These are phyloP conservation scores for Apotomis capreana DNA, from an alignment of 2,888 invertebrate species.

Conservation along the genomic window DNA sequence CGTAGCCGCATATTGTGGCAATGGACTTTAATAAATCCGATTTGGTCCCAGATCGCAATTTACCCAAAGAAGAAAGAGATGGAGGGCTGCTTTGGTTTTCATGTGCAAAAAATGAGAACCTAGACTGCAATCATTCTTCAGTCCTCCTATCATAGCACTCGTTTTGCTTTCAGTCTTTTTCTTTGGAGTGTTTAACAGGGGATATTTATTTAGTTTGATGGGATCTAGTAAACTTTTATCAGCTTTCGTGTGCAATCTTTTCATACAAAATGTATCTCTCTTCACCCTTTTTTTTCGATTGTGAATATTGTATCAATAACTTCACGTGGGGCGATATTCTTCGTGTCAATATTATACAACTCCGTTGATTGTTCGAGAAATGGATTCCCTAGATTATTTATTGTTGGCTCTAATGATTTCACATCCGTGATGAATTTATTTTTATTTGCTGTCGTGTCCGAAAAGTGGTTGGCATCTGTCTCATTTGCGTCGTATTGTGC, in stretches of 20 bases:
- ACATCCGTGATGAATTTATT: neutral
- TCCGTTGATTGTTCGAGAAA: neutral
- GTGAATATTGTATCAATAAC: no score
- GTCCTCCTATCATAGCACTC: no score
- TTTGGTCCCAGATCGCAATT: no score
- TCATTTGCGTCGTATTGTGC: neutral
- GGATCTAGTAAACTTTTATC: neutral
- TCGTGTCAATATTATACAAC: no score
- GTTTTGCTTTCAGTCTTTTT: neutral
- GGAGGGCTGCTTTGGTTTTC: no score
- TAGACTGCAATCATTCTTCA: no score
- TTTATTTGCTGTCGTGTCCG: neutral
- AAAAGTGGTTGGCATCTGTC: neutral
- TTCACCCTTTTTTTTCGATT: neutral
- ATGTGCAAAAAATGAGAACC: no score
- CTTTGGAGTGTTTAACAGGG: neutral
- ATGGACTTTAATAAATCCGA: no score
- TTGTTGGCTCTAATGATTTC: neutral
- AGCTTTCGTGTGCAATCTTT: neutral
- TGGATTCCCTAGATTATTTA: neutral
- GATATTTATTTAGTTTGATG: slow-evolving; percentile 3
- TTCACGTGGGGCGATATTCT: no score
- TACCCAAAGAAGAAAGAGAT: no score
- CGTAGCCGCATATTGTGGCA: no score
- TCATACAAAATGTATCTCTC: neutral